Evolutionary conservation across 2,888 invertebrate species (phyloP).

Genomic region (Nomada fucata): DNA sequence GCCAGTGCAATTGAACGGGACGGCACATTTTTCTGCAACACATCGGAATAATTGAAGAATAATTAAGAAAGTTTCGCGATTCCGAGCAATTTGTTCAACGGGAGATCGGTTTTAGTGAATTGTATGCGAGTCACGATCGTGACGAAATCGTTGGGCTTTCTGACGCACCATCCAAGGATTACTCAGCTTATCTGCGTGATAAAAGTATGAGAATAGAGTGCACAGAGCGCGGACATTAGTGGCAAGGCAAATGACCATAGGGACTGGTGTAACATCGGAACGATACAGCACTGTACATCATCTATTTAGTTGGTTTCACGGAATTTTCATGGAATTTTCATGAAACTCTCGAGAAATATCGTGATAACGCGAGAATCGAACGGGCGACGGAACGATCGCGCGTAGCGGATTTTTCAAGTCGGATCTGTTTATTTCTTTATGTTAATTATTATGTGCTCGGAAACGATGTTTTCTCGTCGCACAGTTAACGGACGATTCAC

Average conservation of each 20-base stretch:
- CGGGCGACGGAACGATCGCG: no score
- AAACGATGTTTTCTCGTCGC: no score
- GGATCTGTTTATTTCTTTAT: no score
- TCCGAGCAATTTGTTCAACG: not conserved
- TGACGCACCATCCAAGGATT: not conserved
- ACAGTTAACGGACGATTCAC: no score
- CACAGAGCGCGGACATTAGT: not conserved
- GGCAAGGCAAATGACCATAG: not conserved
- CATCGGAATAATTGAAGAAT: not conserved
- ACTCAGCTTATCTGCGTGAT: not conserved
- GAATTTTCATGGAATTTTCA: no score
- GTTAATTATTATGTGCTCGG: no score
- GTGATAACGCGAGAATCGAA: no score
- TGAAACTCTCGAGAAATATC: no score
- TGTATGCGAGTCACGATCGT: slow-evolving; percentile 7
- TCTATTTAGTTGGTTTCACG: no score
- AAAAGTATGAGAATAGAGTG: no score
- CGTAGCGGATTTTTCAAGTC: no score
- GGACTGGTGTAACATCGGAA: not conserved
- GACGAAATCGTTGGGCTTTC: not conserved
- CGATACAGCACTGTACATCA: not conserved
- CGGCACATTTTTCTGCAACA: not conserved
- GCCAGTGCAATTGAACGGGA: no score
- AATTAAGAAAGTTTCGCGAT: slow-evolving; percentile 1
- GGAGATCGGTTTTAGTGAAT: not conserved